These are phyloP conservation scores for Caenorhabditis sp. DNA, from an alignment of 2,888 invertebrate genomes.

Conservation along the genomic window DNA sequence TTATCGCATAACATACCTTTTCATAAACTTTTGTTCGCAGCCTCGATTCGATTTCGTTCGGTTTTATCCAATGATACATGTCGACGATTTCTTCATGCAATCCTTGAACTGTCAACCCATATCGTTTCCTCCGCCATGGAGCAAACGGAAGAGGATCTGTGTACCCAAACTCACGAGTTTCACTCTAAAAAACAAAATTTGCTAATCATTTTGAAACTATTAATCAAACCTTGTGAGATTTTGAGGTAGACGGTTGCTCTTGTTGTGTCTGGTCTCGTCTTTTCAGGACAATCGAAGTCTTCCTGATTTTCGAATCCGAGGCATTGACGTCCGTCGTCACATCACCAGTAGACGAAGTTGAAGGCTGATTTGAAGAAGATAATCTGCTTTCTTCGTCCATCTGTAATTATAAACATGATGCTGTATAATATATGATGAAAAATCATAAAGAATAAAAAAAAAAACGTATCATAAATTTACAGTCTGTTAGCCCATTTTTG, in stretches of 20 bases:
- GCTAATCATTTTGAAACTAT: neutral
- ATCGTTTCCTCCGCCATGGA: conserved; percentile 74
- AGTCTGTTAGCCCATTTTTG: too few relatives aligned
- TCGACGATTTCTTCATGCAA: conserved; percentile 98
- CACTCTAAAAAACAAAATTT: conserved; percentile 29
- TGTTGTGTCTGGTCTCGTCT: neutral
- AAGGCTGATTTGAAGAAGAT: conserved; percentile 36
- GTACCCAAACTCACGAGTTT: conserved; percentile 64
- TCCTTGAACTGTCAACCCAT: conserved; percentile 73
- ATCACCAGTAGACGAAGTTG: conserved; percentile 21
- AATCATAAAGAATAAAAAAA: too few relatives aligned
- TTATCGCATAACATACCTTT: too few relatives aligned
- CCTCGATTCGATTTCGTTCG: conserved; percentile 92
- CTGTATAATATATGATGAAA: too few relatives aligned
- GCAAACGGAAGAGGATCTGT: conserved; percentile 55
- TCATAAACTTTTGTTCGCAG: conserved; percentile 93
- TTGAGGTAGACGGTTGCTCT: conserved; percentile 51
- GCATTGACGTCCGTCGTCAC: neutral
- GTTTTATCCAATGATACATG: conserved; percentile 95
- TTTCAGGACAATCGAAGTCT: neutral
- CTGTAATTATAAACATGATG: conserved; percentile 8
- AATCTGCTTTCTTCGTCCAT: conserved; percentile 53
- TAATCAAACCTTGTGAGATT: conserved; percentile 11
- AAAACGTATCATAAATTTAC: neutral
- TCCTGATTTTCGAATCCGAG: neutral